Base-by-base conservation (phyloP, 2,797 vertebrate genomes). In the Threskiornis aethiopicus region DNA sequence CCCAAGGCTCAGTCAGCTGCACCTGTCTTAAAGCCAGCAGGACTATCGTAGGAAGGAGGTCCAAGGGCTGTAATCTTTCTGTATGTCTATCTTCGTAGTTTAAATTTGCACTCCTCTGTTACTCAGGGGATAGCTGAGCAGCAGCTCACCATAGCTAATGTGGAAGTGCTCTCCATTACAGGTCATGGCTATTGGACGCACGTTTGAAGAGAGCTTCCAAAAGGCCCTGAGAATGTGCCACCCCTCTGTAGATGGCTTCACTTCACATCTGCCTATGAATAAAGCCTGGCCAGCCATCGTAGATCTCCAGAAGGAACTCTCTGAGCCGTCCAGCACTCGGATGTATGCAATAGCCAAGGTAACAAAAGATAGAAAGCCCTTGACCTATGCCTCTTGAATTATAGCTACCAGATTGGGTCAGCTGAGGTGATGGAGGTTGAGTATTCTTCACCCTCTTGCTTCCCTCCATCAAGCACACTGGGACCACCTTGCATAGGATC, bases 181-280 rank as follows among this genome's bases (percentile, higher is more conserved):
- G 99, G 99, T 99, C 87, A 99, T 99, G 99, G 99, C 99, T 17
- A 98, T 99, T 16, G 99, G 99, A 11, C 98, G 99, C 49, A 99
- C 99, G 3, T 99, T 99, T 93, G 99, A 99, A 88, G 99, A 99
- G 97, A 99, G 99, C 95, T 98, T 99, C 91, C 99, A 99, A 95
- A 99, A 99, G 96, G 99, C 99, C 76, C 97, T 99, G 92, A 98
- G 99, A 88, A 99, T 99, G 99, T 99, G 99, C 92, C 99, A 99
- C 93, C 99, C 99, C 1, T 99, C 99, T 10, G 98, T 99, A 62
- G 99, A 99, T 67, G 99, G 99, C 69, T 99, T 99, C 80, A 97
- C 98, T 69, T 95, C 99, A 21, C 97, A 84, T 41, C 98, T 99
- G 93, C 99, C 99, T 31, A 98, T 99, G 98, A 99, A 98, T 89